A percentile compares a stretch with the other conserved stretches of the same genome.
Conservation (phyloP, 2,113 vertebrate genomes). For the Carassius auratus region DNA sequence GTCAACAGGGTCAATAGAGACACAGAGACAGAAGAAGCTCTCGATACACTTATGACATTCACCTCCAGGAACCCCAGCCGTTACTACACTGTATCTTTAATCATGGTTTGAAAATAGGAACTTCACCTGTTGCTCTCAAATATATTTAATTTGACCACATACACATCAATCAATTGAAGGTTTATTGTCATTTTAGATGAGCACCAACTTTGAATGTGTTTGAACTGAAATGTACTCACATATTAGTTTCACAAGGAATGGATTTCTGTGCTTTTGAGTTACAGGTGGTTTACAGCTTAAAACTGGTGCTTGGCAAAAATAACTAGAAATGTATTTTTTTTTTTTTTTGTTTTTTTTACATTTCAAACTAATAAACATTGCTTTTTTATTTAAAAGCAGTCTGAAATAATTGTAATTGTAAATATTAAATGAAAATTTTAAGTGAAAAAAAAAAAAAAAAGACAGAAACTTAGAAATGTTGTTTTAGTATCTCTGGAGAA, state of each 20-base stretch:
- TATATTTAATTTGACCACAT: background rate
- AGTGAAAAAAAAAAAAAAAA: background rate
- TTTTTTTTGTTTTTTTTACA: too few species aligned
- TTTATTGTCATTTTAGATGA: background rate
- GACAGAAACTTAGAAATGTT: too few species aligned
- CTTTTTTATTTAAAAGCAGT: background rate
- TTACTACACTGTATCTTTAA: background rate
- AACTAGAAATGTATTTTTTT: background rate
- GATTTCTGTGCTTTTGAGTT: background rate
- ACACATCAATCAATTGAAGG: background rate
- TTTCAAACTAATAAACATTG: too few species aligned
- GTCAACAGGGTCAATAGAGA: conserved; percentile 66
- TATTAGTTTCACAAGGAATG: background rate
- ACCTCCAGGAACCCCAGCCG: background rate
- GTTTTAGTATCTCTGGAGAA: too few species aligned
- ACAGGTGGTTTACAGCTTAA: background rate
- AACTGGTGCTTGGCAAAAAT: background rate
- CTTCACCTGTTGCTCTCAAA: background rate
- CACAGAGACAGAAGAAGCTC: conserved; percentile 52
- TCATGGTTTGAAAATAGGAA: background rate
- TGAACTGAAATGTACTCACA: too few species aligned
- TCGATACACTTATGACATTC: background rate
- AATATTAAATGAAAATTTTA: background rate
- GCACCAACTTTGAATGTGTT: background rate
- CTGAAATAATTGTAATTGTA: background rate